Base-by-base conservation (phyloP, 2,888 invertebrate genomes). In the Podabrus alpinus region DNA sequence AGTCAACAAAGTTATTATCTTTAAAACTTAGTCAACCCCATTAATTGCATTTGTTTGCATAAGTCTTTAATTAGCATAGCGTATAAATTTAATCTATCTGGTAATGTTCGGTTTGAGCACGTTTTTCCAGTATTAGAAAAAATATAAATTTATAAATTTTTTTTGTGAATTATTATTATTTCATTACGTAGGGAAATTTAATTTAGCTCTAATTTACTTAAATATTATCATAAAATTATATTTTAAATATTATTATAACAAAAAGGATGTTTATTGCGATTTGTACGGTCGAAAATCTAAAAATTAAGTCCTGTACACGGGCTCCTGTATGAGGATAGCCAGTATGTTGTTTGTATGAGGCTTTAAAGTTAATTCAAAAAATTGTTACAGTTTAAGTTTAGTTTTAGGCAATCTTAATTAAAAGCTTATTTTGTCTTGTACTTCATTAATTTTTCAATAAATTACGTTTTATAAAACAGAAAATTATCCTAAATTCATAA, bases 61-160 rank as follows among this genome's bases (percentile, higher is more conserved):
- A 64, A 64, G 62, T 64, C 62, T 64, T 64, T 64, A 64, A 21
- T 64, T 64, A 64, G 62, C 62, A 64, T 21, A 64, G 62, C 16
- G 62, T 19, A 64, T 64, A 64, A 64, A 64, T 64, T 64, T 64
- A 64, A 64, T 64, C 62, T 64, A 64, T 64, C 62, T 64, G 62
- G 19, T 64, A 15, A 64, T 64, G 62, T 64, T 19, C 17, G 62
- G 62, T 64, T 64, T 64, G 21, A 64, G 62, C 62, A 64, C 62
- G 62, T 64, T 64, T 64, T 64, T 64, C 19, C 11, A 64, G 62
- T 64, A 64, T 64, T 21, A 16, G 13, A 45, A 29, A 62, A 64
- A 64, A 64, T 64, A 19, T 9, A 64, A 19, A 13, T 64, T 19
- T 19, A 64, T 19, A 64, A 9, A 19, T 10, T 62, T 62, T n/a